Conservation (phyloP, 1,140 invertebrate species). For the Caerostris extrusa region DNA sequence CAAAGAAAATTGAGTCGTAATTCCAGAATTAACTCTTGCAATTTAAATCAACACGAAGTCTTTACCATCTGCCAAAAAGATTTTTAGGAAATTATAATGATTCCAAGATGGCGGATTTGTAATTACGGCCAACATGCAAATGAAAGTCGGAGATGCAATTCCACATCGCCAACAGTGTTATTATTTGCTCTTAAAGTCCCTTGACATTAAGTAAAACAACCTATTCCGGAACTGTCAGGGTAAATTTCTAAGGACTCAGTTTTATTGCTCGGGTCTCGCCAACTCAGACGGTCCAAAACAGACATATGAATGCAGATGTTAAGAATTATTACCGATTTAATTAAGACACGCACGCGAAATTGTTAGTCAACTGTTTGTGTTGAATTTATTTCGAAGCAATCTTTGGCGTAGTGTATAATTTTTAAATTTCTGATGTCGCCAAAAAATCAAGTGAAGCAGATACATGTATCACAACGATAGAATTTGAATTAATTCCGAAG, state of each 20-base stretch:
- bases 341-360: neutral
- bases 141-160: constrained; percentile 9
- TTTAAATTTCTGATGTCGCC: too few species aligned
- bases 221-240: neutral
- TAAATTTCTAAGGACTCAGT: neutral
- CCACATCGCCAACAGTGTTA: neutral
- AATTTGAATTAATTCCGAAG: too few species aligned
- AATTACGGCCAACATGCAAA: constrained; percentile 3
- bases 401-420: too few species aligned
- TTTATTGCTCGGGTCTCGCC: neutral
- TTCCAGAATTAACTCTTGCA: neutral
- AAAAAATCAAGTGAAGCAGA: too few species aligned
- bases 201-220: neutral
- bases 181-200: constrained; percentile 16
- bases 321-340: neutral
- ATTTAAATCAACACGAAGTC: constrained; percentile 32
- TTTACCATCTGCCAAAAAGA: neutral
- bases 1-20: neutral
- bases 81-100: constrained; percentile 15
- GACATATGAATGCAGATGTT: neutral
- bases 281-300: neutral
- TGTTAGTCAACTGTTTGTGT: too few species aligned
- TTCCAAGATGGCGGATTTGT: neutral
- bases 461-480: too few species aligned
- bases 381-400: neutral